Percentiles rank a stretch among this genome's conserved stretches.
Evolutionary conservation across 2,797 vertebrate species (phyloP).

Genomic region (Gymnothorax javanicus): DNA sequence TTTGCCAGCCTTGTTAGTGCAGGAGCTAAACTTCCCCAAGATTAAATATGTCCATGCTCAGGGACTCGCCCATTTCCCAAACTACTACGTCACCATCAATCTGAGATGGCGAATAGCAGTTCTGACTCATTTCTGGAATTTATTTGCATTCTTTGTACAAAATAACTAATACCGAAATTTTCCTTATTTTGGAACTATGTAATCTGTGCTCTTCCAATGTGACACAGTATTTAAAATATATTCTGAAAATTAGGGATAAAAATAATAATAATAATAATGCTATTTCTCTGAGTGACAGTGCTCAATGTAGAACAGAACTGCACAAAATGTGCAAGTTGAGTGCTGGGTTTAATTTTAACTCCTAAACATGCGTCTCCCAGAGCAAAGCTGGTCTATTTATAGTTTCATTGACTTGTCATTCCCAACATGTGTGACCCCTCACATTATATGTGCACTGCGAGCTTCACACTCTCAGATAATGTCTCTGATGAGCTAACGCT

Average conservation of each 20-base stretch:
- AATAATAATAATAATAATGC: not conserved
- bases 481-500: not conserved
- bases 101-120: not conserved
- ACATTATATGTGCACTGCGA: slow-evolving; percentile 30
- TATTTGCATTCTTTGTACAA: not conserved
- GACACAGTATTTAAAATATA: not conserved
- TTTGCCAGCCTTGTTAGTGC: not conserved
- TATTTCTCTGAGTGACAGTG: too few relatives aligned
- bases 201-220: not conserved
- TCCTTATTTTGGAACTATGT: not conserved
- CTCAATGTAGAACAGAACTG: not conserved
- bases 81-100: not conserved
- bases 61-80: not conserved
- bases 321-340: not conserved
- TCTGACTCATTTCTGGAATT: not conserved
- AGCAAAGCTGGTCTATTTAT: slow-evolving; percentile 44
- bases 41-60: not conserved
- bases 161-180: not conserved
- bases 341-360: slow-evolving; percentile 44
- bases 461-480: not conserved
- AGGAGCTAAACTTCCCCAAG: not conserved
- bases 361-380: slow-evolving; percentile 31
- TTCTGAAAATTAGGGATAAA: not conserved
- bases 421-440: slow-evolving; percentile 30
- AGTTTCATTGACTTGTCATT: slow-evolving; percentile 43